phyloP scores from a whole-genome alignment of 2,888 invertebrate genomes.

The Agonopterix alstromeriana region DNA sequence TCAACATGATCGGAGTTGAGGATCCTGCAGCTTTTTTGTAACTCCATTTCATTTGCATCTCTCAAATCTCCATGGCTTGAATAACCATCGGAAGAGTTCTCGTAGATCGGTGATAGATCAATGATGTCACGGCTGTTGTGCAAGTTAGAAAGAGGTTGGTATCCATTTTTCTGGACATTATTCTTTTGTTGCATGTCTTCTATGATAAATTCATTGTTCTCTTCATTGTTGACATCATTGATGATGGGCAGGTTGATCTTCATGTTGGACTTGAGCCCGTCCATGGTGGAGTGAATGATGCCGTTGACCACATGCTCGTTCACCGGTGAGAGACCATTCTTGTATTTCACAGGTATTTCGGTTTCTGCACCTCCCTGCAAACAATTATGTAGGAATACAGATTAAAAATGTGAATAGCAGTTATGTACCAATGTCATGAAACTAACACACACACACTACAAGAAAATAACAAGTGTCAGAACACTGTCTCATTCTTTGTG shows the following conservation, averaged over 20 bases:
- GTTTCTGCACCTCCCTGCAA: slow-evolving; percentile 54
- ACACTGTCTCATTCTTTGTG: too few species aligned
- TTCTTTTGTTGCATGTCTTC: slow-evolving; percentile 28
- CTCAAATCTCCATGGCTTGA: slow-evolving; percentile 66
- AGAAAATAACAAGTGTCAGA: too few species aligned
- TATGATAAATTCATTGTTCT: slow-evolving; percentile 39
- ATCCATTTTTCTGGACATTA: slow-evolving; percentile 52
- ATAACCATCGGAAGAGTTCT: slow-evolving; percentile 71
- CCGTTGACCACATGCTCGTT: slow-evolving; percentile 60
- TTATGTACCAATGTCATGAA: too few species aligned
- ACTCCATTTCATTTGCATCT: slow-evolving; percentile 49
- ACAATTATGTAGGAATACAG: too few species aligned
- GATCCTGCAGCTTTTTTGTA: slow-evolving; percentile 48
- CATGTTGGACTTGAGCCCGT: slow-evolving; percentile 65
- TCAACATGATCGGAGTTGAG: slow-evolving; percentile 41
- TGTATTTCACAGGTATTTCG: slow-evolving; percentile 60
- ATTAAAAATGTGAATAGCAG: too few species aligned
- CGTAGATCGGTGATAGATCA: slow-evolving; percentile 69
- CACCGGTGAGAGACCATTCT: slow-evolving; percentile 64
- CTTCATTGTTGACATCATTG: slow-evolving; percentile 71
- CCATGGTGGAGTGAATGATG: slow-evolving; percentile 64
- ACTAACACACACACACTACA: too few species aligned
- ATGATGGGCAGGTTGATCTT: slow-evolving; percentile 67
- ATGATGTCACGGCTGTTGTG: slow-evolving; percentile 62
- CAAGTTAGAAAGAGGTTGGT: slow-evolving; percentile 45